Evolutionary conservation across 2,113 vertebrate species (phyloP).

Genomic region (Suricata suricatta): DNA sequence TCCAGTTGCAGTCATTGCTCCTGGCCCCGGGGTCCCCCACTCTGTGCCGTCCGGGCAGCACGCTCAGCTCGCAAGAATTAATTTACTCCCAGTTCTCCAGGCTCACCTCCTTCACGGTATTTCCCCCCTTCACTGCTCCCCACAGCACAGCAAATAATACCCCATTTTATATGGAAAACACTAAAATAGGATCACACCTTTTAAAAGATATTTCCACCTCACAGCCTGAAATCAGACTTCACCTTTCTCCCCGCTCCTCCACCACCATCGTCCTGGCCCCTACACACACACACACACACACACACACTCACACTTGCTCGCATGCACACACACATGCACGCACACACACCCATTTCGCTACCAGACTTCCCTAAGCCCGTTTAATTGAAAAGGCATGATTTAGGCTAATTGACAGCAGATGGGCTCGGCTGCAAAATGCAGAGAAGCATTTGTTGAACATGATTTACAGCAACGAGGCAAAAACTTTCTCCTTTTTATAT

Average conservation of each 20-base stretch:
- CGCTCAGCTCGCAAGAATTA: not conserved
- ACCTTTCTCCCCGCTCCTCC: constrained; percentile 52
- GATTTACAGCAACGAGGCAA: constrained; percentile 80
- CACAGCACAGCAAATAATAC: constrained; percentile 33
- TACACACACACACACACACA: not conserved
- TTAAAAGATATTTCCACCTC: constrained; percentile 85
- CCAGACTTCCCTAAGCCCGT: constrained; percentile 78
- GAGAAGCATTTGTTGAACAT: constrained; percentile 68
- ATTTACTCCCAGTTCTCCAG: not conserved
- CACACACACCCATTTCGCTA: constrained; percentile 53
- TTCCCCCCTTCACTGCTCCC: constrained; percentile 61
- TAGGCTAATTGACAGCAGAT: constrained; percentile 88
- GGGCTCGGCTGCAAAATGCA: constrained; percentile 71
- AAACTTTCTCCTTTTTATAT: constrained; percentile 71
- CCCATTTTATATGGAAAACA: constrained; percentile 79
- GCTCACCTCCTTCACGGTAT: constrained; percentile 27
- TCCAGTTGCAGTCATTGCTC: not conserved
- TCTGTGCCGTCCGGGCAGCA: not conserved
- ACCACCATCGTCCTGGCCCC: not conserved
- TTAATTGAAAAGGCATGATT: constrained; percentile 88
- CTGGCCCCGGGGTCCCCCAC: not conserved
- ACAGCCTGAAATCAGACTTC: constrained; percentile 55
- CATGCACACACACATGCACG: not conserved
- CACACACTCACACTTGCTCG: not conserved
- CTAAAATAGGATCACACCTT: constrained; percentile 84